Base-by-base conservation (phyloP, 2,113 vertebrate genomes). In the Microtus richardsoni region DNA sequence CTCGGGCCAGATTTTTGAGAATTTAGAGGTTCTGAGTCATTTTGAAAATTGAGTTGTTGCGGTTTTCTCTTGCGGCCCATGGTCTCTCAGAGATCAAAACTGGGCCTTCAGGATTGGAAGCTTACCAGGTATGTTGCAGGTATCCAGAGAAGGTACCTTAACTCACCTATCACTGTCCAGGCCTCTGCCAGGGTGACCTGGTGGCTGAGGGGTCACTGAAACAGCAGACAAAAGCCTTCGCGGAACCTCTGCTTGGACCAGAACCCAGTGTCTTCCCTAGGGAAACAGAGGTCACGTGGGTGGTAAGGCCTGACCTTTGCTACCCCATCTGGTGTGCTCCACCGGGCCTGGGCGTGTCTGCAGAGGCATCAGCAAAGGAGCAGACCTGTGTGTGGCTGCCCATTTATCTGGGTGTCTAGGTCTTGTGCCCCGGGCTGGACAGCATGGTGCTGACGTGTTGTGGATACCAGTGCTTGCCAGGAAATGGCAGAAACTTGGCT, bases 41-140 rank as follows among this genome's bases (percentile, higher is more conserved):
- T 88, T 24, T 36, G 70, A 44, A 82, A 77, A 52, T 26, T 6
- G 54, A 33, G 49, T 44, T 26, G 66, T 36, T 68, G 17, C 16
- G 9, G 16, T 74, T 54, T 71, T 93, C 66, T 54, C 30, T 89
- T 36, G 49, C 24, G 54, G 30, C 21, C 47, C 83, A 26, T 36
- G 26, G 82, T 30, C 24, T 74, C 47, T 36, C 47, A 47, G 73
- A 86, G 54, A 58, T 9, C 3, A 30, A 68, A 44, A n/a, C 52
- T 60, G 49, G 22, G 44, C 12, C 44, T 52, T 74, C 54, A 41
- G 49, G 39, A 8, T 11, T 41, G 41, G 92, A 49, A 88, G 33
- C 17, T 28, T 2, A 3, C 13, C 28, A n/a, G 75, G 49, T n/a
- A 33, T 28, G 0, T 14, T 2, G 14, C 4, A 49, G 49, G 28